Conservation (phyloP, 2,888 invertebrate genomes). For the Sarcophaga carnaria region DNA sequence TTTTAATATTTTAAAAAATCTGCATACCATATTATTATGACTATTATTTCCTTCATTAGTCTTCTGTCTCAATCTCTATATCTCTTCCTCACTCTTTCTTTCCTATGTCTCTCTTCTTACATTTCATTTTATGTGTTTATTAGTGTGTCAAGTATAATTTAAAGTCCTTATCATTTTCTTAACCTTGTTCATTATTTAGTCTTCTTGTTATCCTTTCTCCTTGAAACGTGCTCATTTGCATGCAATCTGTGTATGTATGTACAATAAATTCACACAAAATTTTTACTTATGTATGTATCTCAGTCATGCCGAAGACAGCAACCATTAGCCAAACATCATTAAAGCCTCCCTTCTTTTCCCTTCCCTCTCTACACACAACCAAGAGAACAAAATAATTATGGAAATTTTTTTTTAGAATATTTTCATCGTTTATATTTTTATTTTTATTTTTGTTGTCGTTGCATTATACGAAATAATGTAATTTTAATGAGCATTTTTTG, state of each 20-base stretch:
- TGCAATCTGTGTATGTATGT: constrained; percentile 8
- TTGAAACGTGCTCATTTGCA: neutral
- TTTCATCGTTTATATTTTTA: constrained; percentile 25
- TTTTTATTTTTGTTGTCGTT: constrained; percentile 27
- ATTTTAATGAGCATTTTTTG: constrained; percentile 70
- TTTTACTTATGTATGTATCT: constrained; percentile 26
- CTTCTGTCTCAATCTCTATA: neutral
- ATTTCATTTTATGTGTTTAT: constrained; percentile 15
- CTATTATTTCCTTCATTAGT: too few relatives aligned
- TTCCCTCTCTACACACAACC: neutral
- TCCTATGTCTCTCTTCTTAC: neutral
- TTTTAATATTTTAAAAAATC: too few relatives aligned
- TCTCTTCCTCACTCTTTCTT: neutral
- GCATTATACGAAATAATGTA: constrained; percentile 66
- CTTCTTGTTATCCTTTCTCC: constrained; percentile 4
- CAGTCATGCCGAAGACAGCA: neutral
- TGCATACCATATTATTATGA: too few relatives aligned
- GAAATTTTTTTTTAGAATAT: constrained; percentile 28
- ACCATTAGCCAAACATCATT: neutral
- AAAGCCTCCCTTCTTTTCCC: neutral
- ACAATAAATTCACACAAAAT: constrained; percentile 49
- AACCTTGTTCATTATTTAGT: constrained; percentile 35
- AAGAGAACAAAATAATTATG: constrained; percentile 47
- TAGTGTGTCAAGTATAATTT: constrained; percentile 62
- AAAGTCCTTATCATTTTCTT: constrained; percentile 53